Percentiles rank a stretch among this genome's conserved stretches.
These are phyloP conservation scores for Calliphora vicina DNA, from an alignment of 1,140 invertebrate genomes.

Conservation along the genomic window DNA sequence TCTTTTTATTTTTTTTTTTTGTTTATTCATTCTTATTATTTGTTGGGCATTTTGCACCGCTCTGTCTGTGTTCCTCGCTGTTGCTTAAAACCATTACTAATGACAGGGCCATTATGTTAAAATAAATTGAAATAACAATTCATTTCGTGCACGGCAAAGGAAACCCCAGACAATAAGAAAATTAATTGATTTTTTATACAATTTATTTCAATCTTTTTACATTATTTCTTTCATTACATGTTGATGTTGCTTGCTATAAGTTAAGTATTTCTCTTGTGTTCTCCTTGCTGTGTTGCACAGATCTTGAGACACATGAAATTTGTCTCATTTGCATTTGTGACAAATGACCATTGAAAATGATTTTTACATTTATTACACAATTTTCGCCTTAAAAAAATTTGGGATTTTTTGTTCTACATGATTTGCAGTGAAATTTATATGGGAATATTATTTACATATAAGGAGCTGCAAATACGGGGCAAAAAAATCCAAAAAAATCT, in stretches of 20 bases:
- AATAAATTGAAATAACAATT: constrained; percentile 33
- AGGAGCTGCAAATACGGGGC: too few relatives aligned
- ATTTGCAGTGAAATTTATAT: neutral
- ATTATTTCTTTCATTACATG: too few relatives aligned
- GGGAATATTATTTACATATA: too few relatives aligned
- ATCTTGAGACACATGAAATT: neutral
- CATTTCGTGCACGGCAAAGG: neutral
- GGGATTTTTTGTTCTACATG: neutral
- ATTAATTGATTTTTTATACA: constrained; percentile 27
- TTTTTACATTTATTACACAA: neutral
- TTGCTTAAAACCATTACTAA: constrained; percentile 20
- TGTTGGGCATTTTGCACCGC: too few relatives aligned
- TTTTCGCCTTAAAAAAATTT: neutral
- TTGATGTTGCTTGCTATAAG: too few relatives aligned
- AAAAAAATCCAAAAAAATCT: too few relatives aligned
- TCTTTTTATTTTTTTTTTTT: neutral
- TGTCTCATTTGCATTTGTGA: neutral
- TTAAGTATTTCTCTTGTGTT: neutral
- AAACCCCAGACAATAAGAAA: constrained; percentile 1
- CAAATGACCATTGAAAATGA: neutral
- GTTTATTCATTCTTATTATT: neutral
- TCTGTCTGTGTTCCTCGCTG: neutral
- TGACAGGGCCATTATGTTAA: constrained; percentile 30
- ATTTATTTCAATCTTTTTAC: neutral
- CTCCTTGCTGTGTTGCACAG: neutral